Evolutionary conservation across 2,888 invertebrate genomes (phyloP).

Genomic region (Bellardia bayeri): DNA sequence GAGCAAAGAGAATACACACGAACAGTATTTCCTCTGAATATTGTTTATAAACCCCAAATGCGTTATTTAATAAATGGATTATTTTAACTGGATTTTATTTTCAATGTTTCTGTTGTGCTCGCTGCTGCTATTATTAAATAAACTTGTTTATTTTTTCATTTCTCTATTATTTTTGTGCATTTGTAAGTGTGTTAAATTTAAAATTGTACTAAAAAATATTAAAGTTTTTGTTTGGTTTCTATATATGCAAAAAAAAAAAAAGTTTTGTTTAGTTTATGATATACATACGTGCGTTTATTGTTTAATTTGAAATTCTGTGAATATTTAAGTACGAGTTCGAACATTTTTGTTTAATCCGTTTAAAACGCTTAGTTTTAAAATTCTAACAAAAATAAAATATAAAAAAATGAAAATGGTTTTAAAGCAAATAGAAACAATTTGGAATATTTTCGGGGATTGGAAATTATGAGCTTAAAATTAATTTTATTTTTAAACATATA

Average conservation of each 20-base stretch:
- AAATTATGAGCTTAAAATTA: too few species aligned
- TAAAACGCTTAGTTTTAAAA: conserved; percentile 10
- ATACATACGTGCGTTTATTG: neutral
- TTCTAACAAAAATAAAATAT: neutral
- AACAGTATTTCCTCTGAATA: conserved; percentile 1
- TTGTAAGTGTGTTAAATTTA: neutral
- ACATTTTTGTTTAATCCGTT: conserved; percentile 6
- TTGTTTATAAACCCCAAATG: conserved; percentile 42
- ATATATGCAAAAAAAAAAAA: too few species aligned
- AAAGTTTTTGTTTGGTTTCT: too few species aligned
- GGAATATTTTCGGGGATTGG: too few species aligned
- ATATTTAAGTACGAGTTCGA: neutral
- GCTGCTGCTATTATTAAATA: conserved; percentile 1
- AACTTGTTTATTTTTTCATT: neutral
- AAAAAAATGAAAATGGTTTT: too few species aligned
- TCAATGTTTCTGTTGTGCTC: conserved; percentile 8
- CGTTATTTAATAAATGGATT: conserved; percentile 62
- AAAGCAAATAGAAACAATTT: too few species aligned
- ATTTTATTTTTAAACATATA: too few species aligned
- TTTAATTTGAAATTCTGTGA: neutral
- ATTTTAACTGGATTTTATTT: conserved; percentile 50
- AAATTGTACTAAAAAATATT: neutral
- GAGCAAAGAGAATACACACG: neutral
- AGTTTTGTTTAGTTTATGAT: neutral
- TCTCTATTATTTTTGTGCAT: neutral